Evolutionary conservation across 2,888 invertebrate species (phyloP), one percentile per base, ranked within the genome.

Genomic region (Eumacrocentrus americanus): DNA sequence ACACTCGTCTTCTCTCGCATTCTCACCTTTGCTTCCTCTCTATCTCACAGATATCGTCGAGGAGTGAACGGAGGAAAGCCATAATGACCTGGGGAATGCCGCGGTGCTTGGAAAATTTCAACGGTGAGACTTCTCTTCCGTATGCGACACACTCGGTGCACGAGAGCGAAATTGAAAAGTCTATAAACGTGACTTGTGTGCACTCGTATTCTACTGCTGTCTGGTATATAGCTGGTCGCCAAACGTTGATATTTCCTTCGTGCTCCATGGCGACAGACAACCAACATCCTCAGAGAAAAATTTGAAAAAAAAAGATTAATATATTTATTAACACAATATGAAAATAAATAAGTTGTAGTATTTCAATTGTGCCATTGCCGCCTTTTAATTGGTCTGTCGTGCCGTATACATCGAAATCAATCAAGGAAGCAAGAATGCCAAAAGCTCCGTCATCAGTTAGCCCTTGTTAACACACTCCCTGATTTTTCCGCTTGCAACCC

Each of bases 141-240:
- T 60, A 54, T 51, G 48, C 47, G 22, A 47, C 55, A 16, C 54
- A 40, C 50, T 50, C 57, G 53, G 38, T 44, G 22, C 14, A 38
- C 55, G 44, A 46, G 42, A 63, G 54, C 52, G 14, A 58, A 61
- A 63, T 63, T 61, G 61, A 63, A 63, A 63, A 63, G 58, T 63
- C 60, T 46, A 55, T 61, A 61, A 63, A 63, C 60, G 61, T 61
- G 58, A 58, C 58, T 61, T 40, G 60, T 58, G 47, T 55, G 58
- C n/a, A n/a, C n/a, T n/a, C n/a, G n/a, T n/a, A n/a, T n/a, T n/a
- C n/a, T n/a, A n/a, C n/a, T n/a, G n/a, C n/a, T n/a, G n/a, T n/a
- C n/a, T n/a, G n/a, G n/a, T n/a, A n/a, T n/a, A n/a, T n/a, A n/a
- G n/a, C n/a, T n/a, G n/a, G n/a, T n/a, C n/a, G n/a, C n/a, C n/a